Base-by-base conservation (phyloP, 2,888 invertebrate genomes). In the Lacanobia wlatinum region DNA sequence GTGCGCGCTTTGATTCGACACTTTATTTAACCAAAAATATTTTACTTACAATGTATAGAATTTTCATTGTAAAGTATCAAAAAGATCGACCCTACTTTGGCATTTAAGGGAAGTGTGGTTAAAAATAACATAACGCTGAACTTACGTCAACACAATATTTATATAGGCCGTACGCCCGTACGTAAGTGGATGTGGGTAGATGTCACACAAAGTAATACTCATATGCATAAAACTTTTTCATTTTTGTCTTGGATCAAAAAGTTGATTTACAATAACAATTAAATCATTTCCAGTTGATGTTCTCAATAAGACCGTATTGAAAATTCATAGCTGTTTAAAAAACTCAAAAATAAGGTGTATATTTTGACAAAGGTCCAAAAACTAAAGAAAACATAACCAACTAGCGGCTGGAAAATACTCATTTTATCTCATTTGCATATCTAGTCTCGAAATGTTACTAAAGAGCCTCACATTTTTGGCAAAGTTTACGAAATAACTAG, bases 1-100 rank as follows among this genome's bases (percentile, higher is more conserved):
- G 87, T 87, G 86, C 87, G 69, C 76, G 70, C 63, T 81, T 82
- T 73, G 55, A 59, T 71, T 46, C n/a, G 52, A 10, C 23, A 16
- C 6, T 60, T 55, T 48, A 48, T 18, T 2, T 1, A 12, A 12
- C 12, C 12, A 12, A 43, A 43, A 43, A 12, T 18, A 18, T 48
- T 48, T 48, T 48, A 48, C 46, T 40, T 16, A 48, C 16, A 48
- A 43, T 14, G 58, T 58, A n/a, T 7, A 1, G 16, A 4, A 8
- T 50, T 43, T 34, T 43, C 1, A 23, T 50, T n/a, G 38, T 75
- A n/a, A n/a, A n/a, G 8, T 48, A 10, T 23, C 8, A 23, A 23
- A n/a, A 53, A 48, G 0, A 40, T 23, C 5, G 12, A 38, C 3
- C 5, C 7, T 67, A 12, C 2, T 40, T 21, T 52, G 28, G 4